Base-by-base conservation (phyloP, 2,888 invertebrate genomes). In the Amphipyra berbera region DNA sequence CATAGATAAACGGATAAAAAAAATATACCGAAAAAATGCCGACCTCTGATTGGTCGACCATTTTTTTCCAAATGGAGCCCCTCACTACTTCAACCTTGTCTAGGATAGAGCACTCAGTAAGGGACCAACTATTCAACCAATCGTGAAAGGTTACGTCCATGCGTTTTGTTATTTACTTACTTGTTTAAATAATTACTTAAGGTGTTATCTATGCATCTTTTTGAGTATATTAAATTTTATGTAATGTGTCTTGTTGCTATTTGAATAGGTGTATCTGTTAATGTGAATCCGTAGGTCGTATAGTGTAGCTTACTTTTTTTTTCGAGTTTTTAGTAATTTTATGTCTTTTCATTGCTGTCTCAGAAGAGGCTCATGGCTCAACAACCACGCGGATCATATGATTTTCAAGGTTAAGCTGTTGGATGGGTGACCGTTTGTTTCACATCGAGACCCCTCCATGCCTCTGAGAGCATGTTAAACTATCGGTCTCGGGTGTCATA, bases 1-100 rank as follows among this genome's bases (percentile, higher is more conserved):
- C n/a, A 56, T 38, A 47, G 47, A 41, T 21, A 9, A 30, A 42
- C n/a, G 42, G 49, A 49, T 49, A 57, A 57, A 49, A 49, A 13
- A 47, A n/a, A n/a, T n/a, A 9, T 14, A 10, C 27, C 35, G 6
- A 41, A 57, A 57, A 57, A 57, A 44, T 13, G 3, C 33, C 4
- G n/a, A 15, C 0, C 42, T 21, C 44, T 21, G 41, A 57, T 57
- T 57, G 57, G 57, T 0, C 8, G 57, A 6, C 57, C 57, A 42
- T 57, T 49, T 55, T 55, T 46, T 37, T 14, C 33, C 33, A n/a
- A 37, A n/a, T 35, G 6, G 57, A 42, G 37, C 38, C 54, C 49
- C 37, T 38, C 21, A 45, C 21, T 44, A 37, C 10, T 45, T 27
- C 0, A 8, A 35, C n/a, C 10, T 21, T 14, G 13, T 47, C 57